phyloP scores from a whole-genome alignment of 2,113 vertebrate genomes.

The human region DNA sequence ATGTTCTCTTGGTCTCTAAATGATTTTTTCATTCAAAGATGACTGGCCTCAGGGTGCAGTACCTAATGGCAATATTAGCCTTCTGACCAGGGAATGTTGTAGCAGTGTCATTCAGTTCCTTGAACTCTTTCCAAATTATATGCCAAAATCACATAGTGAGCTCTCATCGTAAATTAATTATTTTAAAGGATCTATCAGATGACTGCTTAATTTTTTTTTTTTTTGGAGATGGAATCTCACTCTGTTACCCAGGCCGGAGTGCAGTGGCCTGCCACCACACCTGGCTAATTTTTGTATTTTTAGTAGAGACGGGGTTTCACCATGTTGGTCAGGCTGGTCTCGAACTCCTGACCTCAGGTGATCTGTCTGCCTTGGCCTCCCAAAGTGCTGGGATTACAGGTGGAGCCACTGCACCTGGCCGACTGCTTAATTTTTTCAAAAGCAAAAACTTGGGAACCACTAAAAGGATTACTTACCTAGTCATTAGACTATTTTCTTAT shows the following conservation, averaged over 20 bases:
- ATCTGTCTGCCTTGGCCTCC: no score
- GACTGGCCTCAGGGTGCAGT: background rate
- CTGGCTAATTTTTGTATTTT: no score
- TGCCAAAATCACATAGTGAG: background rate
- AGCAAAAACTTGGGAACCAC: background rate
- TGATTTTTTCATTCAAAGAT: background rate
- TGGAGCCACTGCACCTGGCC: no score
- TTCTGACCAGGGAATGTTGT: background rate
- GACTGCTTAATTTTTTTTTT: background rate
- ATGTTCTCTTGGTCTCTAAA: background rate
- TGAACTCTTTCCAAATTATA: background rate
- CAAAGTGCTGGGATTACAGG: no score
- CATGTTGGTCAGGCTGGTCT: no score
- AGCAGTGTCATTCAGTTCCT: background rate
- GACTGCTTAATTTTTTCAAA: background rate
- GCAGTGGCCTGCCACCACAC: background rate
- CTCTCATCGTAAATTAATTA: background rate
- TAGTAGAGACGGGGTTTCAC: no score
- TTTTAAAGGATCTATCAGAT: background rate
- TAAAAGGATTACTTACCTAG: background rate
- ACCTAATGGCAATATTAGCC: background rate
- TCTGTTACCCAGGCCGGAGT: no score
- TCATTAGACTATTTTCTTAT: slow-evolving; percentile 5
- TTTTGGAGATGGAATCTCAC: no score
- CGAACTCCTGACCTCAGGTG: no score